Conservation (phyloP, 2,888 invertebrate species). For the Epinotia ramella region DNA sequence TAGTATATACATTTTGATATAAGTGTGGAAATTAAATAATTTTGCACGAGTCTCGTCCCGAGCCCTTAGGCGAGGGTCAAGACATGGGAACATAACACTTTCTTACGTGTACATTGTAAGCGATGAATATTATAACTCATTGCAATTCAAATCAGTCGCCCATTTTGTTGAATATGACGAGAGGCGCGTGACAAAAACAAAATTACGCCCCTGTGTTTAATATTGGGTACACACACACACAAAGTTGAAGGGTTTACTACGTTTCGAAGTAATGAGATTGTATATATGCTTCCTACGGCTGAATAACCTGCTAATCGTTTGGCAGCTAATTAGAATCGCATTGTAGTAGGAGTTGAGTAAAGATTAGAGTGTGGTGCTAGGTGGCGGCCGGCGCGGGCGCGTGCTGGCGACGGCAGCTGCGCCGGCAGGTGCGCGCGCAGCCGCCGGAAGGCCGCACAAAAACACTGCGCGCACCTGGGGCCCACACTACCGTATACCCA, state of each 20-base stretch:
- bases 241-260: not conserved
- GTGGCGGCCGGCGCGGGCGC: conserved; percentile 54
- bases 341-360: conserved; percentile 13
- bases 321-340: conserved; percentile 10
- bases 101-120: too few relatives aligned
- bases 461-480: conserved; percentile 78
- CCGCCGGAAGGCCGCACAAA: conserved; percentile 81
- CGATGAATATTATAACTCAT: too few relatives aligned
- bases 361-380: conserved; percentile 19
- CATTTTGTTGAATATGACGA: too few relatives aligned
- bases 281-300: not conserved
- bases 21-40: too few relatives aligned
- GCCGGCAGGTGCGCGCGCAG: conserved; percentile 80
- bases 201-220: too few relatives aligned
- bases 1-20: too few relatives aligned
- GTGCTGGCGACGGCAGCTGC: conserved; percentile 72
- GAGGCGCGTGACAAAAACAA: too few relatives aligned
- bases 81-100: too few relatives aligned
- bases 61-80: too few relatives aligned
- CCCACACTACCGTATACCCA: conserved; percentile 51
- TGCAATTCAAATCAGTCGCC: too few relatives aligned
- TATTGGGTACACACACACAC: not conserved
- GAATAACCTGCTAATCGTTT: not conserved
- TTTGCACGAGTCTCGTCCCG: too few relatives aligned
- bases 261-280: not conserved